Evolutionary conservation across 2,797 vertebrate species (phyloP), one percentile per base, ranked within the genome.

Genomic region (Sebastolobus alascanus): DNA sequence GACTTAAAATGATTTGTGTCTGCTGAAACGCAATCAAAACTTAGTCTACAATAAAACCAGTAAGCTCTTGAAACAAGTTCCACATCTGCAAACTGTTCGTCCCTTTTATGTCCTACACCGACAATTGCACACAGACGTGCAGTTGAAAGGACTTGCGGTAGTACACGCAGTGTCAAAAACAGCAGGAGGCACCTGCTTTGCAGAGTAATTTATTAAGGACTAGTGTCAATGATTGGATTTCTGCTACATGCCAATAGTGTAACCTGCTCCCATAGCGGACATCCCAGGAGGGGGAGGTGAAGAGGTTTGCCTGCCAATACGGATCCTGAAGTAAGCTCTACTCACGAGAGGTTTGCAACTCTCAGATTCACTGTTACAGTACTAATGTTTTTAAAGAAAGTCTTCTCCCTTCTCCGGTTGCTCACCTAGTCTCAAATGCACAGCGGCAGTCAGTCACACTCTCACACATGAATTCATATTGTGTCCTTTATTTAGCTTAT

Each of bases 211-310:
- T 94, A 93, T 92, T 85, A 80, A 80, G 69, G 83, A 74, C 85
- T 16, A 55, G 82, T 43, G 77, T 88, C 85, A 87, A 84, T 86
- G 90, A 93, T 93, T 93, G 92, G 90, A 94, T 94, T 95, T 92
- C 92, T 91, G 88, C 83, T 81, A 90, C 84, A 95, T 95, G 87
- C 93, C 94, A 80, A 63, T 84, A 88, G 91, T 93, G 94, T 94
- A 96, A 95, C 77, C 77, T 88, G 87, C 83, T 87, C 87, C 92
- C 79, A 86, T 81, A 64, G 89, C 88, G 85, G 75, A 90, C 87
- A 88, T 93, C 93, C 88, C 80, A 22, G 76, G 56, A 74, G 84
- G 73, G 83, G 74, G 73, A 71, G 77, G 76, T 88, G 87, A 92
- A 92, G 87, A 87, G 38, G 40, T 71, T 67, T 14, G 74, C 40